Evolutionary conservation across 2,888 invertebrate genomes (phyloP).

Genomic region (Phoronis australis): DNA sequence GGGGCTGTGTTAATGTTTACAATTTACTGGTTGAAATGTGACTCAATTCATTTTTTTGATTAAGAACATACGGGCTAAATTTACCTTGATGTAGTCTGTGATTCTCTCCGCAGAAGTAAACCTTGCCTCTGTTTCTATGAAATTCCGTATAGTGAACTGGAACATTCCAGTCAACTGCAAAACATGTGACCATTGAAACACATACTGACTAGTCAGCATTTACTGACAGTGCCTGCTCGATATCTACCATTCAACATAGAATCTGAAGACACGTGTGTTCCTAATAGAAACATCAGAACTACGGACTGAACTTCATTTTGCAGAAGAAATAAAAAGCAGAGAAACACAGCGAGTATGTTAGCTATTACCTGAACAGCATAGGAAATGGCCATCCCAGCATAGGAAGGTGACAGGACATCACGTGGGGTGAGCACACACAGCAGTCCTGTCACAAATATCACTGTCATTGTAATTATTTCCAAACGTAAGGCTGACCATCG

Average conservation of each 20-base stretch:
- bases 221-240: not conserved
- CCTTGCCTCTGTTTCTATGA: slow-evolving; percentile 47
- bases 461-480: slow-evolving; percentile 41
- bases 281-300: too few relatives aligned
- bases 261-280: too few relatives aligned
- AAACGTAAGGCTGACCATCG: slow-evolving; percentile 57
- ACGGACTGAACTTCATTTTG: too few relatives aligned
- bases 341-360: too few relatives aligned
- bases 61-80: slow-evolving; percentile 11
- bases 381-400: slow-evolving; percentile 62
- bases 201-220: not conserved
- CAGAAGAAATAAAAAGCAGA: too few relatives aligned
- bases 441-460: slow-evolving; percentile 26
- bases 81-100: slow-evolving; percentile 51
- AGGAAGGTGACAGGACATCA: slow-evolving; percentile 52
- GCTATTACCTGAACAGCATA: slow-evolving; percentile 57
- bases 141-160: slow-evolving; percentile 40
- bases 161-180: slow-evolving; percentile 52
- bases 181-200: slow-evolving; percentile 2
- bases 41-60: too few relatives aligned
- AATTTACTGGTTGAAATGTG: too few relatives aligned
- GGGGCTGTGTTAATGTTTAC: too few relatives aligned
- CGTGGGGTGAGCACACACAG: slow-evolving; percentile 25
- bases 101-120: slow-evolving; percentile 55
- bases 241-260: too few relatives aligned